Evolutionary conservation across 2,113 vertebrate genomes (phyloP), one percentile per base, ranked within the genome.

Genomic region (Tinamus guttatus): DNA sequence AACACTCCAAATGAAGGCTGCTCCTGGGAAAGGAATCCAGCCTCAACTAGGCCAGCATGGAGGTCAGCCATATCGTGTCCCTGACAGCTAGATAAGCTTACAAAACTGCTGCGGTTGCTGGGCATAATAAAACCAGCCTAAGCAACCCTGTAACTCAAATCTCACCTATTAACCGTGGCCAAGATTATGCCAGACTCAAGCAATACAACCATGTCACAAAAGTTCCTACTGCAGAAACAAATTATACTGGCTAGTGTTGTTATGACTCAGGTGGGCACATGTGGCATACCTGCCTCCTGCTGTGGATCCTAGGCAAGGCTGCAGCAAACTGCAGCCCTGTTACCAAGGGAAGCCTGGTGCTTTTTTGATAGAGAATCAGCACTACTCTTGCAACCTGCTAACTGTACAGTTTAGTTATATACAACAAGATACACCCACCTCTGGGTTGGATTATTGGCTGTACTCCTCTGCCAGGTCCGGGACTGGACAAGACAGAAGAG

Each of bases 1-100:
- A 49, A 0, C 0, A 47, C 21, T 4, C 85, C 74, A 34, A 71
- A 38, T 1, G 0, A 0, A 84, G 69, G 56, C 47, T 86, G 22
- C 19, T 34, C 40, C 56, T 32, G 34, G 54, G 52, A 43, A 28
- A 71, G 54, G 52, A 90, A 43, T 22, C 68, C 63, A 52, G 34
- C 52, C 67, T 19, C 70, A 60, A 0, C 4, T 38, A 22, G 67
- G n/a, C 10, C 62, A 32, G 30, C 34, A 81, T 0, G 56, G 49
- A 21, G 76, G 71, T 41, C 56, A 76, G n/a, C 77, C 67, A 38
- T 3, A 38, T 9, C 14, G 68, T 0, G 1, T 22, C 49, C 14
- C 38, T 34, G 60, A 80, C 30, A 75, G 10, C 34, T 21, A 89
- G n/a, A 15, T 5, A 43, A 73, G n/a, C 9, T n/a, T 73, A 71